Evolutionary conservation across 2,797 vertebrate species (phyloP).

Genomic region (Hyperoplus lanceolatus): DNA sequence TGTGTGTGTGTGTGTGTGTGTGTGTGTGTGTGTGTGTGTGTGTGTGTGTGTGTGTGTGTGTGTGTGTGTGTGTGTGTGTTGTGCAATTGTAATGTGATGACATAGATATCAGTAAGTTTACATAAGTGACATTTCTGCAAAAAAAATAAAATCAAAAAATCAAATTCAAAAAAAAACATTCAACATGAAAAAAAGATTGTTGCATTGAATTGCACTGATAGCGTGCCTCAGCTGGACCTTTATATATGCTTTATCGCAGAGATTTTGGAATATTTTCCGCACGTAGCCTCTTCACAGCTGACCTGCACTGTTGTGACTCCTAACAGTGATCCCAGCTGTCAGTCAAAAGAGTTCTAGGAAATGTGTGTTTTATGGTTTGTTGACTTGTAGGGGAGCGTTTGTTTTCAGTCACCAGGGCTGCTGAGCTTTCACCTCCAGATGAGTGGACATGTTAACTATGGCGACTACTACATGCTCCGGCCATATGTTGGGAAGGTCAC

Average conservation of each 20-base stretch:
- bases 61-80: conserved; percentile 18
- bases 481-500: conserved; percentile 52
- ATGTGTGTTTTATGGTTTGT: conserved; percentile 72
- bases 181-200: not conserved
- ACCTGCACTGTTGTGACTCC: conserved; percentile 58
- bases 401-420: conserved; percentile 66
- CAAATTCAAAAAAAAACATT: not conserved
- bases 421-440: conserved; percentile 61
- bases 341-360: conserved; percentile 71
- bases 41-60: conserved; percentile 28
- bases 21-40: conserved; percentile 28
- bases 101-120: not conserved
- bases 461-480: conserved; percentile 5
- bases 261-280: conserved; percentile 38
- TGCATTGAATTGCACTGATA: no score
- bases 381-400: conserved; percentile 66
- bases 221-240: conserved; percentile 2
- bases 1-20: conserved; percentile 27
- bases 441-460: conserved; percentile 51
- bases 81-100: conserved; percentile 16
- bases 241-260: conserved; percentile 14
- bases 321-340: conserved; percentile 59
- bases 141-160: not conserved
- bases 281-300: conserved; percentile 46
- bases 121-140: not conserved